phyloP scores from a whole-genome alignment of 2,797 vertebrate species.

The Labeo calbasu region DNA sequence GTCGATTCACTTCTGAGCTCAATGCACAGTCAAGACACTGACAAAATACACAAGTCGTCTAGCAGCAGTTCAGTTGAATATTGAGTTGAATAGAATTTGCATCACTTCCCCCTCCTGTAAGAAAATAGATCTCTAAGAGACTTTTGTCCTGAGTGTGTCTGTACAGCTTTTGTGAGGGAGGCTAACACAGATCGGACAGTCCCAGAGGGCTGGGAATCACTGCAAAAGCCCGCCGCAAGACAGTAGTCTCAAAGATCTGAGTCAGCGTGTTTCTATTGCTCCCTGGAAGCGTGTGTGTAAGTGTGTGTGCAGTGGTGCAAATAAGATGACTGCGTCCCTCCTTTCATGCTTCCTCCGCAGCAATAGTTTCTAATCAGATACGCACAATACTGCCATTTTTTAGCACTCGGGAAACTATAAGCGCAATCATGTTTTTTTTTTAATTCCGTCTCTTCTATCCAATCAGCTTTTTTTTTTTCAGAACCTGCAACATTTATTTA shows the following conservation, averaged over 20 bases:
- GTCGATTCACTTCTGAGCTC: slow-evolving; percentile 62
- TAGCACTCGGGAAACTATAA: slow-evolving; percentile 54
- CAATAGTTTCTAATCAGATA: slow-evolving; percentile 73
- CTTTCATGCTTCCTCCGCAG: slow-evolving; percentile 63
- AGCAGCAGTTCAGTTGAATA: slow-evolving; percentile 78
- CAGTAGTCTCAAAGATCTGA: slow-evolving; percentile 46
- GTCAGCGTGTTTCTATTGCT: slow-evolving; percentile 56
- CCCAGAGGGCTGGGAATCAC: slow-evolving; percentile 29
- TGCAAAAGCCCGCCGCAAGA: slow-evolving; percentile 23
- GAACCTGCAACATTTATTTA: slow-evolving; percentile 71
- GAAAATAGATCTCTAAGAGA: slow-evolving; percentile 78
- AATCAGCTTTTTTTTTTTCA: slow-evolving; percentile 59
- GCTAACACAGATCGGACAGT: slow-evolving; percentile 56
- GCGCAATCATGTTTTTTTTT: slow-evolving; percentile 31
- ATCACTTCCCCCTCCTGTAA: slow-evolving; percentile 70
- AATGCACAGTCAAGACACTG: slow-evolving; percentile 72
- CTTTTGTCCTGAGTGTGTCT: slow-evolving; percentile 80
- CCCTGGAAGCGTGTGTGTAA: slow-evolving; percentile 39
- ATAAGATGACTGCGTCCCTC: slow-evolving; percentile 59
- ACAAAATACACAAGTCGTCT: slow-evolving; percentile 76
- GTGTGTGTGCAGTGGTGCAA: slow-evolving; percentile 37
- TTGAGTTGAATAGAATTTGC: slow-evolving; percentile 67
- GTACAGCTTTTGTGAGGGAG: slow-evolving; percentile 70
- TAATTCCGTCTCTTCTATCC: slow-evolving; percentile 39
- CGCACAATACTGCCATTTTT: slow-evolving; percentile 74